phyloP scores from a whole-genome alignment of 1,140 invertebrate species.

The Drosophila virilis region DNA sequence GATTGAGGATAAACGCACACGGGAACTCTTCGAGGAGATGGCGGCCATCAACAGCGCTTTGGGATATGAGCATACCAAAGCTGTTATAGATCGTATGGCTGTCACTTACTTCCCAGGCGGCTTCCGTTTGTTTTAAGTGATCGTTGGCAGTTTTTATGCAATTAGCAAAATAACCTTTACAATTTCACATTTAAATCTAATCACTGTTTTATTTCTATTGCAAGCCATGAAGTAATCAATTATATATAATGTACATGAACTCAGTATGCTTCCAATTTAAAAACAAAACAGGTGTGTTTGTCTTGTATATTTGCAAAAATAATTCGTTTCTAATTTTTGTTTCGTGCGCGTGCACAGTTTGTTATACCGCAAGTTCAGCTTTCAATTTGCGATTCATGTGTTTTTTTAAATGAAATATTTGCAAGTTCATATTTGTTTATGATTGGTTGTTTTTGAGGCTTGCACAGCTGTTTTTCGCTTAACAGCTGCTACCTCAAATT shows the following conservation, averaged over 20 bases:
- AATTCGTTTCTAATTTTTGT: neutral
- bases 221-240: constrained; percentile 28
- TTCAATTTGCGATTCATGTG: constrained; percentile 1
- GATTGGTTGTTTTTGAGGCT: neutral
- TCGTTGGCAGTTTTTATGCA: neutral
- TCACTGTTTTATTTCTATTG: constrained; percentile 58
- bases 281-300: neutral
- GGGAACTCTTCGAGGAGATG: constrained; percentile 90
- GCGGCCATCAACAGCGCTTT: constrained; percentile 88
- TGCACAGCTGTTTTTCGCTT: constrained; percentile 16
- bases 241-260: constrained; percentile 43
- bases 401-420: neutral
- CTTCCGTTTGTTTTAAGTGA: constrained; percentile 78
- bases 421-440: no score
- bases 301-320: neutral
- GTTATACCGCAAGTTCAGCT: constrained; percentile 36
- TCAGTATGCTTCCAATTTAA: constrained; percentile 26
- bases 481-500: neutral
- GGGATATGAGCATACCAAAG: constrained; percentile 89
- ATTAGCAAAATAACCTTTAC: neutral
- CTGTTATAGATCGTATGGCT: constrained; percentile 80
- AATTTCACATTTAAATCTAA: constrained; percentile 44
- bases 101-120: constrained; percentile 68
- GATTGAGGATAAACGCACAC: constrained; percentile 91
- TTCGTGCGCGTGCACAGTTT: neutral